Evolutionary conservation across 2,888 invertebrate species (phyloP).

Genomic region (Arrhopalites spinosus): DNA sequence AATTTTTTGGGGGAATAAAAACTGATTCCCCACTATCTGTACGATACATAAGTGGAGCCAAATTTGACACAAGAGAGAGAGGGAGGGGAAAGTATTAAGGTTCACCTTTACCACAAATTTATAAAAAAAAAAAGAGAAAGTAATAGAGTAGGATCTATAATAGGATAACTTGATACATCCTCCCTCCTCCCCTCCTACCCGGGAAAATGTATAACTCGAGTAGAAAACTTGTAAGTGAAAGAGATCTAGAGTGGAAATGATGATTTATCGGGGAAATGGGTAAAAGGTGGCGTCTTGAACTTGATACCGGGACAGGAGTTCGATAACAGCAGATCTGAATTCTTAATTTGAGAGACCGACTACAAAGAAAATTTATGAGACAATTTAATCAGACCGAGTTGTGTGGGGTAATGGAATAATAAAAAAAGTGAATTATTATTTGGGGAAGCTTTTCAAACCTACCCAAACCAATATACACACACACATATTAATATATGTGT

Average conservation of each 20-base stretch:
- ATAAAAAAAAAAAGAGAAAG: no score
- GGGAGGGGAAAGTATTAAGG: no score
- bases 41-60: no score
- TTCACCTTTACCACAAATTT: no score
- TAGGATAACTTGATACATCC: no score
- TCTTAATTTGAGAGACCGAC: constrained; percentile 29
- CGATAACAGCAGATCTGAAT: constrained; percentile 32
- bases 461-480: no score
- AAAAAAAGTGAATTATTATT: constrained; percentile 25
- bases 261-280: constrained; percentile 18
- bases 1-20: no score
- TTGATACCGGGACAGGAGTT: constrained; percentile 25
- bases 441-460: background rate
- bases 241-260: constrained; percentile 11
- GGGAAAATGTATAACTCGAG: no score
- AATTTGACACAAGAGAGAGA: no score
- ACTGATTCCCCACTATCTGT: no score
- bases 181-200: no score
- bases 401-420: constrained; percentile 27
- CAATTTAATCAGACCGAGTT: constrained; percentile 31
- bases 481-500: background rate
- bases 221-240: background rate
- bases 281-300: constrained; percentile 18
- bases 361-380: constrained; percentile 29
- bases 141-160: no score